phyloP scores from a whole-genome alignment of 2,113 vertebrate species.

The Gobio gobio region DNA sequence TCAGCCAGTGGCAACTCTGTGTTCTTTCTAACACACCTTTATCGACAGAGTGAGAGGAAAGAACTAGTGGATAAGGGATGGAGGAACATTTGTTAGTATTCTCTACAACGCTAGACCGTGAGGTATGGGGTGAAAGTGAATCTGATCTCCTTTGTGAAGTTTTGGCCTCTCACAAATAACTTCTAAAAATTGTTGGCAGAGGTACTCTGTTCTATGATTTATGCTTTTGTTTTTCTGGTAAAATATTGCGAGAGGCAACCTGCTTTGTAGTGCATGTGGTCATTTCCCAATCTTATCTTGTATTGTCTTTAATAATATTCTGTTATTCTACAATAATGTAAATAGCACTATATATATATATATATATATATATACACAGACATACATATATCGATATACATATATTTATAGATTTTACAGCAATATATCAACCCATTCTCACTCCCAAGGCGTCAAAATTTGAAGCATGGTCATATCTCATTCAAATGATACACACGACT shows the following conservation, averaged over 20 bases:
- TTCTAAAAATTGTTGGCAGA: neutral
- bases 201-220: neutral
- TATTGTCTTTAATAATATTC: too few species aligned
- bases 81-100: constrained; percentile 21
- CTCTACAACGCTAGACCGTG: neutral
- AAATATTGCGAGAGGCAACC: neutral
- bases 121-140: constrained; percentile 1
- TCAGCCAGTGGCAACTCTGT: constrained; percentile 47
- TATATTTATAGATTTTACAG: too few species aligned
- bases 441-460: too few species aligned
- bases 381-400: too few species aligned
- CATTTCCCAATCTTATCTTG: too few species aligned
- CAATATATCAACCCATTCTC: too few species aligned
- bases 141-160: constrained; percentile 19
- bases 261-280: neutral
- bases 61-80: neutral
- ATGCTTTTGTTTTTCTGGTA: neutral
- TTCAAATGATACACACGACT: too few species aligned
- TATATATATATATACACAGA: too few species aligned
- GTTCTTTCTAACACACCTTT: constrained; percentile 44
- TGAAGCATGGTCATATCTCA: too few species aligned
- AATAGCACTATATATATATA: too few species aligned
- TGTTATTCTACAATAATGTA: too few species aligned
- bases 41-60: constrained; percentile 31
- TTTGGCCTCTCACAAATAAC: constrained; percentile 5